Evolutionary conservation across 1,140 invertebrate species (phyloP).

Genomic region (Monomorium pharaonis): DNA sequence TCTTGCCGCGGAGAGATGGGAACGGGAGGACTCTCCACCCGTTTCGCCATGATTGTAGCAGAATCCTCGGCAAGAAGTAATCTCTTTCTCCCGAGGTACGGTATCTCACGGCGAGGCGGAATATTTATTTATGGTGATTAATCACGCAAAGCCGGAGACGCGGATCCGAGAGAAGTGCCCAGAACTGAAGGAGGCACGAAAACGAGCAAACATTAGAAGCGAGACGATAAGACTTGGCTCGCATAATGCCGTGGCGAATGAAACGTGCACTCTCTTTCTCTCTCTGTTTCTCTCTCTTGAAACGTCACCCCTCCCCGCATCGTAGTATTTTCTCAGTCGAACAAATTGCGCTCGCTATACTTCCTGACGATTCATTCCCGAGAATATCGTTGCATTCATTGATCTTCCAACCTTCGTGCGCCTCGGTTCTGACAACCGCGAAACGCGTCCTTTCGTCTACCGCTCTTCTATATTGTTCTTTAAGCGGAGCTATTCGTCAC

Average conservation of each 20-base stretch:
- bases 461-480: conserved; percentile 13
- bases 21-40: neutral
- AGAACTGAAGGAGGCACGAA: conserved; percentile 27
- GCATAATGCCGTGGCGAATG: conserved; percentile 50
- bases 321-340: conserved; percentile 7
- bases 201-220: conserved; percentile 61
- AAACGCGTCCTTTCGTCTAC: neutral
- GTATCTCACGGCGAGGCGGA: conserved; percentile 46
- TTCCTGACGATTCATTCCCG: conserved; percentile 36
- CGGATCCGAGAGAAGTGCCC: conserved; percentile 18
- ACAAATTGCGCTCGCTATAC: conserved; percentile 42
- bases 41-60: conserved; percentile 40
- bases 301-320: neutral
- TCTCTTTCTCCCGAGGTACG: conserved; percentile 50
- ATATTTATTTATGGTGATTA: conserved; percentile 70
- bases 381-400: conserved; percentile 28
- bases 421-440: conserved; percentile 14
- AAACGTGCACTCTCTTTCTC: conserved; percentile 26
- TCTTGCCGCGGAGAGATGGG: neutral
- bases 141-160: conserved; percentile 61
- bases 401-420: conserved; percentile 13
- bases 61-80: conserved; percentile 52
- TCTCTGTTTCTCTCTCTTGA: conserved; percentile 43
- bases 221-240: conserved; percentile 55
- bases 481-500: neutral